Base-by-base conservation (phyloP, 1,140 invertebrate species). In the Drosophila nigrodunni region DNA sequence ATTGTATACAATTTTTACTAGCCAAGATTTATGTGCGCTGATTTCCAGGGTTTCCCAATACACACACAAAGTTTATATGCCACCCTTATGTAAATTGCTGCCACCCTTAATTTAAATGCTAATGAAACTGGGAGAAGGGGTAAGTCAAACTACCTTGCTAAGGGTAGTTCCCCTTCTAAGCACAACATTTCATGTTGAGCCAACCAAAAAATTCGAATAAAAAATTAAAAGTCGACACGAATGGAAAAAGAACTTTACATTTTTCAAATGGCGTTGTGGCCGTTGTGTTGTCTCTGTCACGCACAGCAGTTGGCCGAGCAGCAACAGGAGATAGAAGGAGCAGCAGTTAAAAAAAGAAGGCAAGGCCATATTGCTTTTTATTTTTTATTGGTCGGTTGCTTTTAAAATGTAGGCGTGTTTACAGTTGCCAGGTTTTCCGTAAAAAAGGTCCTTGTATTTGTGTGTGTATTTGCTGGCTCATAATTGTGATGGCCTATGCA, bases 1-100 rank as follows among this genome's bases (percentile, higher is more conserved):
- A 83, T 30, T 85, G 81, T 66, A 66, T 78, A 82, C 78, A 83
- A 80, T 80, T 83, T 85, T 80, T 83, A 83, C 74, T 85, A 77
- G 55, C 77, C 35, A 59, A 74, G 83, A 87, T 87, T 87, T 87
- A 88, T 82, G 80, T 59, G 55, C 58, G 41, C 69, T 80, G 81
- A 83, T 83, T 85, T 67, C 60, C 41, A 54, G 62, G 35, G 7
- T 71, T 55, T 15, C 15, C 37, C 18, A 21, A 21, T 2, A 21
- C 18, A 21, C 18, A 21, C 18, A 21, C 2, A 21, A 21, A 1
- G 18, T 21, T 21, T 21, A 21, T 21, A 9, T 37, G 57, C 43
- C n/a, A 55, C 47, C 55, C 49, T 34, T 66, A 73, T 73, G 67
- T 77, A 66, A 67, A 77, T 80, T 15, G 10, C 8, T 43, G 52